These are phyloP conservation scores for Synergus japonicus DNA, from an alignment of 2,888 invertebrate species.

Conservation along the genomic window DNA sequence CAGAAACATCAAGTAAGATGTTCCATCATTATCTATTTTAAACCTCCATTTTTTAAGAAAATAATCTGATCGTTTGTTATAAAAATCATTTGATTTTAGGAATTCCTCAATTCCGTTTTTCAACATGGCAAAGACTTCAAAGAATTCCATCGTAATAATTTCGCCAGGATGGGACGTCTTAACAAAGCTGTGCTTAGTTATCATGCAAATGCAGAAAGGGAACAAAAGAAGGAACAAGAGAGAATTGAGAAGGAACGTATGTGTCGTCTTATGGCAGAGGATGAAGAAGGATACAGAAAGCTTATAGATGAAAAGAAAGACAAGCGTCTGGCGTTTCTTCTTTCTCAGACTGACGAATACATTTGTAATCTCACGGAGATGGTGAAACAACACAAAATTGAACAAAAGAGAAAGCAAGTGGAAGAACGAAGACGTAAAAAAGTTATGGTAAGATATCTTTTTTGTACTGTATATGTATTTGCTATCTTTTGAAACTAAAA, in stretches of 20 bases:
- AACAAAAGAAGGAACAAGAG: constrained; percentile 99
- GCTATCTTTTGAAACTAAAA: not conserved
- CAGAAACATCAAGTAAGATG: constrained; percentile 93
- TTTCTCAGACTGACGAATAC: constrained; percentile 99
- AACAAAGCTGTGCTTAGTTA: constrained; percentile 98
- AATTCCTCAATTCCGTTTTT: constrained; percentile 96
- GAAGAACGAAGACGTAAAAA: constrained; percentile 91
- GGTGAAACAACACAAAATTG: constrained; percentile 97
- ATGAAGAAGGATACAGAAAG: constrained; percentile 99
- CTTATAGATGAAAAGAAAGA: constrained; percentile 99
- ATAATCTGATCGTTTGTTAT: no score
- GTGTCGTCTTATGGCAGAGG: constrained; percentile 99
- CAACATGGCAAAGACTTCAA: constrained; percentile 99
- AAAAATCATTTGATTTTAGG: constrained; percentile 76
- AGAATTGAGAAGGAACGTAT: constrained; percentile 99
- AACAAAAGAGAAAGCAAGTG: constrained; percentile 93
- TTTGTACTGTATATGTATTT: constrained; percentile 14
- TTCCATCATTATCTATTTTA: not conserved
- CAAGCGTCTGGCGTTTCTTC: constrained; percentile 96
- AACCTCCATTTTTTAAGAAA: not conserved
- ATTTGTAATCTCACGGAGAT: constrained; percentile 97
- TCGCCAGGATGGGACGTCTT: constrained; percentile 90
- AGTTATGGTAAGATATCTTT: constrained; percentile 72
- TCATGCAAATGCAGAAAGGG: constrained; percentile 98
- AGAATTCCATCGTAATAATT: constrained; percentile 96